These are phyloP conservation scores for Tichodroma muraria DNA, from an alignment of 2,113 vertebrate genomes.

Conservation along the genomic window DNA sequence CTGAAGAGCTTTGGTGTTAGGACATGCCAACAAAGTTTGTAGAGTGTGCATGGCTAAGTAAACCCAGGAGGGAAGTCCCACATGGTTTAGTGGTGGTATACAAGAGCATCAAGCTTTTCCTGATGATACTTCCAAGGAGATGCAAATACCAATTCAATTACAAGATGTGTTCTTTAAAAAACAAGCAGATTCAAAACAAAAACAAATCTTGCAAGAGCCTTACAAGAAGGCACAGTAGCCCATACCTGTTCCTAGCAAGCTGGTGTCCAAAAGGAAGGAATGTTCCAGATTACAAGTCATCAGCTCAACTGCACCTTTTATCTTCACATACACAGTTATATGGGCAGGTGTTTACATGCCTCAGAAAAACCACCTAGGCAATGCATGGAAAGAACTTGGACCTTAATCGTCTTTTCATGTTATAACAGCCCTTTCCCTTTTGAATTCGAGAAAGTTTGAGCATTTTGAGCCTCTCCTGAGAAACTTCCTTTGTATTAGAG, in stretches of 20 bases:
- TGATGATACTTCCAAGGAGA: not conserved
- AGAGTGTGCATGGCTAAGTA: not conserved
- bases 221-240: not conserved
- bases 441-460: not conserved
- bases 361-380: conserved; percentile 15
- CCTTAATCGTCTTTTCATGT: conserved; percentile 47
- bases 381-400: conserved; percentile 13
- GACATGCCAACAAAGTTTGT: not conserved
- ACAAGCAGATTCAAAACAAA: conserved; percentile 13
- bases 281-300: conserved; percentile 7
- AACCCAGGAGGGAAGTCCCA: not conserved
- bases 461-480: not conserved
- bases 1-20: not conserved
- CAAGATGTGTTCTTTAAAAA: not conserved
- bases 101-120: not conserved
- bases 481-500: not conserved
- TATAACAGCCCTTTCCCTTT: conserved; percentile 20
- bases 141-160: conserved; percentile 1
- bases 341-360: conserved; percentile 44
- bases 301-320: not conserved
- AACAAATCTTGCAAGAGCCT: not conserved
- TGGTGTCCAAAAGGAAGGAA: conserved; percentile 22
- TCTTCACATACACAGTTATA: conserved; percentile 3
- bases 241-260: not conserved
- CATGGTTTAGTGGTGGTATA: not conserved